Conservation (phyloP, 2,113 vertebrate species). For the Cryptotis parvus region DNA sequence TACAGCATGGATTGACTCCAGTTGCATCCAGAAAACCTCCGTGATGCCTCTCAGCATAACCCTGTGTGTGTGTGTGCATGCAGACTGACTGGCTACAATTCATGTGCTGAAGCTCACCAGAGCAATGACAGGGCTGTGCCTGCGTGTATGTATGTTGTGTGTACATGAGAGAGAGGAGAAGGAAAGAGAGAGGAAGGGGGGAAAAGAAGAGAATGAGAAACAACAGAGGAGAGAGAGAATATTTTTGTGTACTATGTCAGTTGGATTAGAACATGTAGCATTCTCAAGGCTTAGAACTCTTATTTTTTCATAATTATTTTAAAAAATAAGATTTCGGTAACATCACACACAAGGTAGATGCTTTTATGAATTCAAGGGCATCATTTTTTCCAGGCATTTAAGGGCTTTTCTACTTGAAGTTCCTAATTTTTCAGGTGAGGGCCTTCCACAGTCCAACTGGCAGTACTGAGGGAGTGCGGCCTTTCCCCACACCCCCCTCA, state of each 20-base stretch:
- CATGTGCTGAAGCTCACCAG: not conserved
- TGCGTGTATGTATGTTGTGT: not conserved
- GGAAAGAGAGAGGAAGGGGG: not conserved
- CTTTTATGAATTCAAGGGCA: not conserved
- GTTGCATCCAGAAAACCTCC: not conserved
- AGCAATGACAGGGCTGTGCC: not conserved
- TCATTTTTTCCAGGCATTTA: too few relatives aligned
- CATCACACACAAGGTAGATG: not conserved
- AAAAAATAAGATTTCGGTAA: conserved; percentile 10
- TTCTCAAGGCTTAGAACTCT: not conserved
- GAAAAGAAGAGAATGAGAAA: not conserved
- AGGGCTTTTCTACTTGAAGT: not conserved
- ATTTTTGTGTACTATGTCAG: not conserved
- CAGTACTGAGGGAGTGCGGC: not conserved
- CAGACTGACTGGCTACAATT: not conserved
- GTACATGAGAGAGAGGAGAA: not conserved
- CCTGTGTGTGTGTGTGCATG: not conserved
- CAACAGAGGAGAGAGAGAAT: not conserved
- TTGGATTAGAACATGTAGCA: not conserved
- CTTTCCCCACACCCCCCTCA: too few relatives aligned
- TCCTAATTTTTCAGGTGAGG: not conserved
- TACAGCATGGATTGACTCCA: conserved; percentile 3
- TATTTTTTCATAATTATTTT: not conserved
- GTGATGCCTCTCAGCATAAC: not conserved
- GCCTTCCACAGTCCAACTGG: not conserved